Evolutionary conservation across 2,113 vertebrate genomes (phyloP).

Genomic region (Leucopsar rothschildi): DNA sequence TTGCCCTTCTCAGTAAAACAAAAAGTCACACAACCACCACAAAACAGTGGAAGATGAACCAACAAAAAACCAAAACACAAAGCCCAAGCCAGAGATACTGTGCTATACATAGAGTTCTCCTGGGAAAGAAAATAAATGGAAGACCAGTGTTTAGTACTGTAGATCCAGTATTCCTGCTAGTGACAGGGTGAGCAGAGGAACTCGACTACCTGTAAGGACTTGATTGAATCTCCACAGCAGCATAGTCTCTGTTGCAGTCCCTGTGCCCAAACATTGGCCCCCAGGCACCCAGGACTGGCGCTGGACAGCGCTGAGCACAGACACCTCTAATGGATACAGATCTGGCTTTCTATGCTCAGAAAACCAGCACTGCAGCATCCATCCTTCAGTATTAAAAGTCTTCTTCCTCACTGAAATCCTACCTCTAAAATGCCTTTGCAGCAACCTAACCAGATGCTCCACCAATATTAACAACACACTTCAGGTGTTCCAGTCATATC

Average conservation of each 20-base stretch:
- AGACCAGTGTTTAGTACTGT: not conserved
- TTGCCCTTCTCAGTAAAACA: not conserved
- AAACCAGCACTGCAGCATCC: not conserved
- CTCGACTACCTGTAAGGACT: not conserved
- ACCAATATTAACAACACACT: not conserved
- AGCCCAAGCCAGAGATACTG: not conserved
- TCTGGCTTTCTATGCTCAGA: not conserved
- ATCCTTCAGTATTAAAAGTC: not conserved
- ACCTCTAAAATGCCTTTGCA: not conserved
- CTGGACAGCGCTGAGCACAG: not conserved
- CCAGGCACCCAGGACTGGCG: no score
- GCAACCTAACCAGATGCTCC: not conserved
- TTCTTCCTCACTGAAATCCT: not conserved
- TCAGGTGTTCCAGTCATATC: not conserved
- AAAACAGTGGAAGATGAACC: not conserved
- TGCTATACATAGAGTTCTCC: not conserved
- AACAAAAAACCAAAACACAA: not conserved
- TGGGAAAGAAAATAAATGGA: not conserved
- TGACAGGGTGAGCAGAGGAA: not conserved
- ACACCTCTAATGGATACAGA: not conserved
- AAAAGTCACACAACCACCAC: not conserved
- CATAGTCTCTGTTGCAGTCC: rapidly evolving
- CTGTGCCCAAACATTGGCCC: rapidly evolving
- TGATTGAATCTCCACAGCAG: not conserved
- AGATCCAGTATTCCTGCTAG: not conserved